Evolutionary conservation across 2,888 invertebrate species (phyloP).

Genomic region (Notodonta dromedarius): DNA sequence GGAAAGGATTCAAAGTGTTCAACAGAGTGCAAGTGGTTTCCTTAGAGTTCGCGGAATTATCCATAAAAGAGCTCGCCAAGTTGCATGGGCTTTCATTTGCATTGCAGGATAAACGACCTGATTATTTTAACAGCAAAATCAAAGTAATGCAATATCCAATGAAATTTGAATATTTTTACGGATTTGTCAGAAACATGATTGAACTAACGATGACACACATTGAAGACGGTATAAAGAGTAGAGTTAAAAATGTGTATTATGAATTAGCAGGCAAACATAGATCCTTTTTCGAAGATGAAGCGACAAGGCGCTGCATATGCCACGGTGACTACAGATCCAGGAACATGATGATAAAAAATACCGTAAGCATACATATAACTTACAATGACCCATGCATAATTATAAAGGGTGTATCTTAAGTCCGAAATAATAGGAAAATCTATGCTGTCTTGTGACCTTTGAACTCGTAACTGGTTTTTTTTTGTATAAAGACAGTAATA

Average conservation of each 20-base stretch:
- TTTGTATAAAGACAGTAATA: too few relatives aligned
- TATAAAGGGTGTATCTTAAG: too few relatives aligned
- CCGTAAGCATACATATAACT: conserved; percentile 33
- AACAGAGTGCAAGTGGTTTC: conserved; percentile 46
- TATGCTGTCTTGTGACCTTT: too few relatives aligned
- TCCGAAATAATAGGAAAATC: too few relatives aligned
- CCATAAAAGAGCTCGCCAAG: conserved; percentile 52
- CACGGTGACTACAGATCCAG: conserved; percentile 52
- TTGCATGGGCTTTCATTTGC: conserved; percentile 55
- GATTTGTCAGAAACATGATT: conserved; percentile 38
- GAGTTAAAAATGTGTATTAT: conserved; percentile 35
- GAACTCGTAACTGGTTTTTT: too few relatives aligned
- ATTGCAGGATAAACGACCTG: conserved; percentile 43
- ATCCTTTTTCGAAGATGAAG: conserved; percentile 27
- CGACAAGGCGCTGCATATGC: conserved; percentile 36
- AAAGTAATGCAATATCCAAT: conserved; percentile 31
- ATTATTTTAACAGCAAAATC: conserved; percentile 49
- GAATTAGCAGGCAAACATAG: conserved; percentile 26
- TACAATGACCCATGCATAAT: too few relatives aligned
- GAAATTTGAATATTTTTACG: conserved; percentile 33
- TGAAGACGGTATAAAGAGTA: conserved; percentile 28
- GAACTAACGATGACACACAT: conserved; percentile 32
- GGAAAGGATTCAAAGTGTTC: conserved; percentile 44
- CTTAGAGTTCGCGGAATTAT: conserved; percentile 47
- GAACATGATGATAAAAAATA: conserved; percentile 46